These are phyloP conservation scores for Acanthosepion lycidas DNA, from an alignment of 2,888 invertebrate genomes.

Conservation along the genomic window DNA sequence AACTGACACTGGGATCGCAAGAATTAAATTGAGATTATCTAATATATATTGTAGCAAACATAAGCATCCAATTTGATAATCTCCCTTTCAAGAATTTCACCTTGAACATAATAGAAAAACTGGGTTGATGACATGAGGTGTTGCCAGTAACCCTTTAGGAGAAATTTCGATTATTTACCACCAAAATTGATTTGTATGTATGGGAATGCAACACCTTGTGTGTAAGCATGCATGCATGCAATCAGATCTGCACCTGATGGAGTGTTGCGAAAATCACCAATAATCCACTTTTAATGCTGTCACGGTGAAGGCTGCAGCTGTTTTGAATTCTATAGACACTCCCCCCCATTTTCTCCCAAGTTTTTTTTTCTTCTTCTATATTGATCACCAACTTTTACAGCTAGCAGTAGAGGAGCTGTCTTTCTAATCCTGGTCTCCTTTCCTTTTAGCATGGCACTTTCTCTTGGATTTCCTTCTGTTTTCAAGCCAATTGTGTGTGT, in stretches of 20 bases:
- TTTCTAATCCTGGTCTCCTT: background rate
- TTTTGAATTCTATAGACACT: background rate
- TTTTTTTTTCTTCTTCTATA: background rate
- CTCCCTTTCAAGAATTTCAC: background rate
- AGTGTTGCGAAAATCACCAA: background rate
- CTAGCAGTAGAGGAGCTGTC: background rate
- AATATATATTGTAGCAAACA: background rate
- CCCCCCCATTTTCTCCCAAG: background rate
- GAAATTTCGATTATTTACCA: background rate
- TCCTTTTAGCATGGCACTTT: background rate
- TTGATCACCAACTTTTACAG: background rate
- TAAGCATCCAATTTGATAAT: background rate
- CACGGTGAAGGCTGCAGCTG: background rate
- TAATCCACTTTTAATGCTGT: constrained; percentile 10
- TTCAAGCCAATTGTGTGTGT: background rate
- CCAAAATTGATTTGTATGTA: background rate
- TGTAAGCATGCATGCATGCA: background rate
- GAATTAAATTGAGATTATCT: too few species aligned
- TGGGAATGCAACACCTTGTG: background rate
- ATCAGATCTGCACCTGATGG: background rate
- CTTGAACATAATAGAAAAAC: background rate
- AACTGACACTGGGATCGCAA: too few species aligned
- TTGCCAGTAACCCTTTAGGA: background rate
- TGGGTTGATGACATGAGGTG: background rate
- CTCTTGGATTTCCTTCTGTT: background rate